Evolutionary conservation across 1,140 invertebrate species (phyloP).

Genomic region (Trichonephila inaurata): DNA sequence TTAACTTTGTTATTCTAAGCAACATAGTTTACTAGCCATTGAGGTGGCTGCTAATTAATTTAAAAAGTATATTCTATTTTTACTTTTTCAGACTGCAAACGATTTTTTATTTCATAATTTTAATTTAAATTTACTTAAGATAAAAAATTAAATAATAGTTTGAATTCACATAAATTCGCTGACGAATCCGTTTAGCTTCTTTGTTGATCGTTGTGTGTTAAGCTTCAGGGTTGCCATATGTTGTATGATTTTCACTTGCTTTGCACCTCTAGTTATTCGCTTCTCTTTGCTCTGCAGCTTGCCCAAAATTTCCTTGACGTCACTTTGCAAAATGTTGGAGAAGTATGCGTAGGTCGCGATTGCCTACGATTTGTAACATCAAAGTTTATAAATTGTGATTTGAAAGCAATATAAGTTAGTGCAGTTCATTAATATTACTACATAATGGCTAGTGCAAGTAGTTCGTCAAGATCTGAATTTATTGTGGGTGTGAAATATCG

Average conservation of each 20-base stretch:
- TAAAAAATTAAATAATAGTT: too few species aligned
- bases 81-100: too few species aligned
- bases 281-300: conserved; percentile 51
- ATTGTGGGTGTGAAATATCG: conserved; percentile 95
- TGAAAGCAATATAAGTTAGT: conserved; percentile 19
- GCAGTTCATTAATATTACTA: conserved; percentile 18
- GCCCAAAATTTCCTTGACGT: conserved; percentile 72
- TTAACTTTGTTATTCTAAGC: too few species aligned
- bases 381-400: conserved; percentile 39
- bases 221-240: too few species aligned
- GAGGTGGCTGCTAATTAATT: too few species aligned
- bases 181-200: too few species aligned
- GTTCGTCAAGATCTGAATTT: conserved; percentile 85
- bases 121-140: too few species aligned
- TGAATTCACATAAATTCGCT: too few species aligned
- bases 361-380: conserved; percentile 68
- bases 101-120: too few species aligned
- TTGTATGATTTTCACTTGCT: neutral
- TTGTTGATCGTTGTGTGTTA: too few species aligned
- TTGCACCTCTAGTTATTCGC: neutral
- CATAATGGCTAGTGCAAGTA: conserved; percentile 77
- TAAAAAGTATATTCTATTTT: too few species aligned
- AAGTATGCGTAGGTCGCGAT: conserved; percentile 68
- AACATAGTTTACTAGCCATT: too few species aligned
- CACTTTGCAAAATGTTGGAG: conserved; percentile 71